Evolutionary conservation across 2,888 invertebrate species (phyloP).

Genomic region (Anarsia innoxiella): DNA sequence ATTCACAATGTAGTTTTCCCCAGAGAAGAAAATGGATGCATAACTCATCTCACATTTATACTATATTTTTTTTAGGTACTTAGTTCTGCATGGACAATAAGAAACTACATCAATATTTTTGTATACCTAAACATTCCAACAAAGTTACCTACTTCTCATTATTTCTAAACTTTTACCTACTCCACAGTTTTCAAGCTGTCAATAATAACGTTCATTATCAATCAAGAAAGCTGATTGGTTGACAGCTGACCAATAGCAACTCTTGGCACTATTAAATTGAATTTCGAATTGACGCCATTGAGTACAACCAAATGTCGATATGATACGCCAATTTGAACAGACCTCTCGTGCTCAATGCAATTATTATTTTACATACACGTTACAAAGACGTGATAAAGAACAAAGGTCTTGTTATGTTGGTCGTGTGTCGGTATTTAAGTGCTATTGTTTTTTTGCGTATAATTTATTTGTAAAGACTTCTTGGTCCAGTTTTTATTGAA

Average conservation of each 20-base stretch:
- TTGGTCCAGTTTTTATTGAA: conserved; percentile 26
- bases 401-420: conserved; percentile 25
- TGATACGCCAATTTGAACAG: conserved; percentile 25
- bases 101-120: too few relatives aligned
- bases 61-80: too few relatives aligned
- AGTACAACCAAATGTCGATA: conserved; percentile 28
- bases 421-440: conserved; percentile 10
- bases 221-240: conserved; percentile 50
- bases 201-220: conserved; percentile 40
- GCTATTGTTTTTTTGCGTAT: conserved; percentile 20
- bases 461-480: conserved; percentile 12
- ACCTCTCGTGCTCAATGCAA: conserved; percentile 23
- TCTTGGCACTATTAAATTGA: conserved; percentile 32
- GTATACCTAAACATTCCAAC: too few relatives aligned
- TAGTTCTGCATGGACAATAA: too few relatives aligned
- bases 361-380: conserved; percentile 20
- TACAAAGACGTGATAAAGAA: conserved; percentile 13
- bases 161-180: too few relatives aligned
- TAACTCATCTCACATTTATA: too few relatives aligned
- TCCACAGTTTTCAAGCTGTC: conserved; percentile 36
- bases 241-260: conserved; percentile 42
- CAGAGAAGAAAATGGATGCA: too few relatives aligned
- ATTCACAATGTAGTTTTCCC: too few relatives aligned
- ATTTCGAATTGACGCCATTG: conserved; percentile 35
- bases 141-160: too few relatives aligned